Evolutionary conservation across 2,113 vertebrate species (phyloP).

Genomic region (Syrmaticus mikado): DNA sequence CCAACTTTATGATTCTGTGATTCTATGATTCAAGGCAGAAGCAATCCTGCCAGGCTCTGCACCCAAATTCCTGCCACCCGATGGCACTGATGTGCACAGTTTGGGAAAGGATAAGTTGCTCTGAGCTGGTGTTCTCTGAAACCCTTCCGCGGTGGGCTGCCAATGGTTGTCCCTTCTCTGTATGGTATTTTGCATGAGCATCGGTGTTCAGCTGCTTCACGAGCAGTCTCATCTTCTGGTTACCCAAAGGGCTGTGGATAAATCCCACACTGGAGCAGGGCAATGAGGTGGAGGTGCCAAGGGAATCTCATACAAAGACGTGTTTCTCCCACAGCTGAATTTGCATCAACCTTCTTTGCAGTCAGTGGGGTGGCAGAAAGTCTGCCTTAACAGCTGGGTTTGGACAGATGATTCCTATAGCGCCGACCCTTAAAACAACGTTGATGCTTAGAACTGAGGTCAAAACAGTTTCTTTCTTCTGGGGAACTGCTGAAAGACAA

Average conservation of each 20-base stretch:
- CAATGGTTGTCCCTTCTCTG: not conserved
- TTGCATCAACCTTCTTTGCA: not conserved
- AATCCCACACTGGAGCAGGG: not conserved
- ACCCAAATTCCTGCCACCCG: not conserved
- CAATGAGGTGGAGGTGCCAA: not conserved
- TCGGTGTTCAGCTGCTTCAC: not conserved
- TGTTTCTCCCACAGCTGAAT: not conserved
- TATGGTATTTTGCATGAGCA: not conserved
- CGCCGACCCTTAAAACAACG: not conserved
- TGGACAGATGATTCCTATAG: not conserved
- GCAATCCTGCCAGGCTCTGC: not conserved
- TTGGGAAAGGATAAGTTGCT: not conserved
- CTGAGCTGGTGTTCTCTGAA: not conserved
- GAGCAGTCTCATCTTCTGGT: not conserved
- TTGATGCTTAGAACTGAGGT: constrained; percentile 2
- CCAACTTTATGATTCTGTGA: too few species aligned
- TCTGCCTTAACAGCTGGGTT: not conserved
- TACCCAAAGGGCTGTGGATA: not conserved
- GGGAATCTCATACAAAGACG: not conserved
- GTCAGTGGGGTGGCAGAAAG: not conserved
- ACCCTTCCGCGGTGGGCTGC: not conserved
- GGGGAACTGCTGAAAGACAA: constrained; percentile 35
- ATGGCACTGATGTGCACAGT: not conserved
- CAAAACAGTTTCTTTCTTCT: not conserved
- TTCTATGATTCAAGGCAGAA: not conserved